These are phyloP conservation scores for Pao palembangensis DNA, from an alignment of 2,113 vertebrate genomes.

Conservation along the genomic window DNA sequence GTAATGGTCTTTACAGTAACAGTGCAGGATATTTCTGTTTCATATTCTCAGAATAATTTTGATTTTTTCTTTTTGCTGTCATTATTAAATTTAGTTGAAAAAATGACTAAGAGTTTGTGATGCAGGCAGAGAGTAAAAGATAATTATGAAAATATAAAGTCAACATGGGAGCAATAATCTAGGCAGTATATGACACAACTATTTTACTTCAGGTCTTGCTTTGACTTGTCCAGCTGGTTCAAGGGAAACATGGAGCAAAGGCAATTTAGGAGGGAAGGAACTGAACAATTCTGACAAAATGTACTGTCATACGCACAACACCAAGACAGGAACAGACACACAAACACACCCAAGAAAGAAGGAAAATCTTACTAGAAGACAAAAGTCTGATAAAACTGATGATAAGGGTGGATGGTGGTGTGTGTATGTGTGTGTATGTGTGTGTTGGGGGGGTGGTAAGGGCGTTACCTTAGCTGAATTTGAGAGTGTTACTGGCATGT, in stretches of 20 bases:
- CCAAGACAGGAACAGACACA: too few relatives aligned
- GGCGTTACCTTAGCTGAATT: constrained; percentile 49
- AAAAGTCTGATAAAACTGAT: too few relatives aligned
- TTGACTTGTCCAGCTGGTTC: too few relatives aligned
- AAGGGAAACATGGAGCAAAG: not conserved
- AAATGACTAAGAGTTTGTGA: not conserved
- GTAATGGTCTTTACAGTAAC: too few relatives aligned
- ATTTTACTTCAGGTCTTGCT: too few relatives aligned
- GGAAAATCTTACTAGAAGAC: too few relatives aligned
- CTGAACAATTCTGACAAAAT: too few relatives aligned
- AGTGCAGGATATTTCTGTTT: not conserved
- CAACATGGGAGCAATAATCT: not conserved
- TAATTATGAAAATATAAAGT: not conserved
- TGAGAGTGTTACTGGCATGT: constrained; percentile 56
- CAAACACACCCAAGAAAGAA: too few relatives aligned
- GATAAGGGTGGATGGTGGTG: too few relatives aligned
- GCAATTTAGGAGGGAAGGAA: not conserved
- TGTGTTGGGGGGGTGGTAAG: not conserved
- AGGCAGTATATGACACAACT: not conserved
- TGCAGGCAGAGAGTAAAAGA: too few relatives aligned
- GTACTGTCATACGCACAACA: too few relatives aligned
- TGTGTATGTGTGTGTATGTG: not conserved
- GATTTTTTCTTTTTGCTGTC: not conserved
- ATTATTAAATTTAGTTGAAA: not conserved
- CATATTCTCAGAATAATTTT: not conserved